Percentiles rank a stretch among this genome's conserved stretches.
phyloP scores from a whole-genome alignment of 2,888 invertebrate species.

The Baronia brevicornis region DNA sequence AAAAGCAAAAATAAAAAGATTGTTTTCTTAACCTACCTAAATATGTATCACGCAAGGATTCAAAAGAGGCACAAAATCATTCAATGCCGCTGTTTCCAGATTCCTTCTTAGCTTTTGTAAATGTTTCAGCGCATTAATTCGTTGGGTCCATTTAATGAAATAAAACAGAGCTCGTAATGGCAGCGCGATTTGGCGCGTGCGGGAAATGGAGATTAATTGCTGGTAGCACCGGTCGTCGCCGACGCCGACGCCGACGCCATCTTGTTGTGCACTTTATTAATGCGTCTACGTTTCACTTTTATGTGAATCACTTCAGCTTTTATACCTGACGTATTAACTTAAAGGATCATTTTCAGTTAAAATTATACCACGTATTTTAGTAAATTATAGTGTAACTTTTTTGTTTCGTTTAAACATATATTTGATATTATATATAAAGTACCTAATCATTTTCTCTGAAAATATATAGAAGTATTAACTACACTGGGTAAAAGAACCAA shows the following conservation, averaged over 20 bases:
- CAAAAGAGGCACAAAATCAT: slow-evolving; percentile 51
- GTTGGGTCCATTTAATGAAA: slow-evolving; percentile 66
- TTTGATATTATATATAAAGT: background rate
- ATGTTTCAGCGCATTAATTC: slow-evolving; percentile 61
- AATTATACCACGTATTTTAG: background rate
- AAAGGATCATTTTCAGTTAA: background rate
- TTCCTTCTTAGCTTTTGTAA: slow-evolving; percentile 55
- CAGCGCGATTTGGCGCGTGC: slow-evolving; percentile 62
- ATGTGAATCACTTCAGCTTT: slow-evolving; percentile 12
- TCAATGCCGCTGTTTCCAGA: slow-evolving; percentile 35
- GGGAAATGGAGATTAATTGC: slow-evolving; percentile 71
- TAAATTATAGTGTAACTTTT: background rate
- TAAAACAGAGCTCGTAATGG: slow-evolving; percentile 65
- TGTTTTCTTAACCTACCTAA: too few relatives aligned
- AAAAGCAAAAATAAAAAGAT: too few relatives aligned
- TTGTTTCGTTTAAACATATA: background rate
- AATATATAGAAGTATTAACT: too few relatives aligned
- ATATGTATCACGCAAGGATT: too few relatives aligned
- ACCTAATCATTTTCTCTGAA: too few relatives aligned
- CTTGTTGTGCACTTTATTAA: slow-evolving; percentile 60
- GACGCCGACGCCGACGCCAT: slow-evolving; percentile 44
- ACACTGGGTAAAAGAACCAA: background rate
- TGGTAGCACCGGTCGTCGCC: slow-evolving; percentile 53
- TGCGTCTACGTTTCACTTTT: slow-evolving; percentile 43
- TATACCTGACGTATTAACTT: too few relatives aligned